Evolutionary conservation across 2,797 vertebrate genomes (phyloP), one percentile per base, ranked within the genome.

Genomic region (Sebastes itinus): DNA sequence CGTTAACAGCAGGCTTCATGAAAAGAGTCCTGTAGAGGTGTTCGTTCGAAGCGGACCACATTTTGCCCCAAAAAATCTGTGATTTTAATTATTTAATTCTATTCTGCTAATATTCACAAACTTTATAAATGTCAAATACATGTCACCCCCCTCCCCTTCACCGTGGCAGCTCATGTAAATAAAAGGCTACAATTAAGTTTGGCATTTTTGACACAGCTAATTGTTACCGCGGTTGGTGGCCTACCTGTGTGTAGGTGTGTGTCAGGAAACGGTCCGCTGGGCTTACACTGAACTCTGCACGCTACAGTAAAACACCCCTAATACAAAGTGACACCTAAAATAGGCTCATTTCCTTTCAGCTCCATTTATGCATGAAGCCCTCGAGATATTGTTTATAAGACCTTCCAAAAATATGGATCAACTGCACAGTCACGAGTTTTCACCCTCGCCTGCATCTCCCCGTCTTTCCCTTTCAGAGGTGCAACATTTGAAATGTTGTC

Each of bases 311-410:
- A 84, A 72, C 61, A 38, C 14, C n/a, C 6, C 61, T 69, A 78
- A 81, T 30, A 67, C 66, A 79, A 76, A 84, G 73, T 78, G 83
- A 85, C 89, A 87, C 62, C 58, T 85, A 72, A 78, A 90, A 88
- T 83, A 74, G 64, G 54, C 78, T 80, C 59, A 33, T 80, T 78
- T 83, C 56, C 66, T 63, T 80, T 81, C 42, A 56, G 81, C 49
- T 79, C 68, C 62, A 27, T 75, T 76, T 77, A 74, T 68, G 77
- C 74, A 35, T 28, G 75, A 78, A 64, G 13, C 83, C 81, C 38
- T 33, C 42, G 75, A 88, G 76, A 80, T 63, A 42, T 64, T 75
- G 76, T 87, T 85, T 64, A 80, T 30, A 27, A 78, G 75, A 54
- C 64, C 62, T 67, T 77, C 62, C 63, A 78, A 80, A 85, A 87